Evolutionary conservation across 2,888 invertebrate species (phyloP).

Genomic region (Anodontia alba): DNA sequence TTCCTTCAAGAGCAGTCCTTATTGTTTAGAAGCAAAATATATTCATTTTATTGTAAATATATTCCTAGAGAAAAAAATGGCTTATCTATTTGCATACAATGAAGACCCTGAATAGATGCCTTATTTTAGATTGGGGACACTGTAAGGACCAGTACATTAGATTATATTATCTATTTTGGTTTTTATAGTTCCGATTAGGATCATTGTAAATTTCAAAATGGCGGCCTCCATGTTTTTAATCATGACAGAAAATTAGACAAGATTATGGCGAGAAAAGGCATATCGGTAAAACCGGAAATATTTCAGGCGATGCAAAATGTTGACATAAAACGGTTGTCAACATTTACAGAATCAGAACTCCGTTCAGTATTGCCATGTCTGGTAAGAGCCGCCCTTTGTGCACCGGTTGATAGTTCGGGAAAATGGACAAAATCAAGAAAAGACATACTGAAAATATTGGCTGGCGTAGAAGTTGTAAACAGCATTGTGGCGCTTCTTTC

Average conservation of each 20-base stretch:
- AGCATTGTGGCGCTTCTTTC: constrained; percentile 96
- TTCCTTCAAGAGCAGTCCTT: too few species aligned
- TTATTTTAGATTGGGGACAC: too few species aligned
- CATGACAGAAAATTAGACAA: not conserved
- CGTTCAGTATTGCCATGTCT: constrained; percentile 96
- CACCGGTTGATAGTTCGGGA: constrained; percentile 93
- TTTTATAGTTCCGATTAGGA: too few species aligned
- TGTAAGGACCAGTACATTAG: too few species aligned
- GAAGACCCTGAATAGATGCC: too few species aligned
- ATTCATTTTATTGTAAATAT: too few species aligned
- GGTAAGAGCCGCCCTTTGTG: constrained; percentile 95
- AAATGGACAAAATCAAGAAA: constrained; percentile 94
- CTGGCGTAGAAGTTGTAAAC: constrained; percentile 96
- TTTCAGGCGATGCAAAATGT: constrained; percentile 82
- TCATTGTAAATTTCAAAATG: not conserved
- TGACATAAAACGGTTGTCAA: constrained; percentile 90
- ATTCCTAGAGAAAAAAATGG: too few species aligned
- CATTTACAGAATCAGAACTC: constrained; percentile 91
- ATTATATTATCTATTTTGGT: too few species aligned
- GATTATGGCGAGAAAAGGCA: constrained; percentile 37
- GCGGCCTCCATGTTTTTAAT: not conserved
- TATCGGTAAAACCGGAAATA: constrained; percentile 72
- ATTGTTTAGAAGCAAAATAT: too few species aligned
- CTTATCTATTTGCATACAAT: too few species aligned
- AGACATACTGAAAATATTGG: constrained; percentile 94